Conservation (phyloP, 1,140 invertebrate genomes). For the Drosophila bocqueti region DNA sequence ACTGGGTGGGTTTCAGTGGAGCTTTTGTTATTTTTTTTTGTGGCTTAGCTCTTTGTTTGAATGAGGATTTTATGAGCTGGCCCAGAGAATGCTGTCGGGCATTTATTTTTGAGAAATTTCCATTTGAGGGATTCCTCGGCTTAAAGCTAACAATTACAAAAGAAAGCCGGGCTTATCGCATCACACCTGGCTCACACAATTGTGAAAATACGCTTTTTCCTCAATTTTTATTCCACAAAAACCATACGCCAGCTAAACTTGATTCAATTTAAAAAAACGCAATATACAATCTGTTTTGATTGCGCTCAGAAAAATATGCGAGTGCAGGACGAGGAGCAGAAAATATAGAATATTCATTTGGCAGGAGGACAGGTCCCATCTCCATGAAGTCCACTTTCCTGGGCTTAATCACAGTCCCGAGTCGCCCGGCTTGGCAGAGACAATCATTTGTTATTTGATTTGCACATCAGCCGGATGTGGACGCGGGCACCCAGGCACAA, state of each 20-base stretch:
- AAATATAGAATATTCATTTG: constrained; percentile 55
- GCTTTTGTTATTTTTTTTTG: constrained; percentile 32
- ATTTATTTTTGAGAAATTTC: constrained; percentile 27
- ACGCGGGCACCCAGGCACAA: constrained; percentile 18
- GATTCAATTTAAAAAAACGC: constrained; percentile 32
- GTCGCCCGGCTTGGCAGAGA: constrained; percentile 40
- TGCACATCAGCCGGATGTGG: constrained; percentile 50
- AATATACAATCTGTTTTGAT: constrained; percentile 40
- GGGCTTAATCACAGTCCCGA: constrained; percentile 58
- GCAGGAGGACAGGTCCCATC: constrained; percentile 38
- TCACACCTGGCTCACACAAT: constrained; percentile 16
- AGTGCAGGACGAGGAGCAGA: neutral
- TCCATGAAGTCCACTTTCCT: constrained; percentile 38
- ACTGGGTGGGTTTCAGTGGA: constrained; percentile 12
- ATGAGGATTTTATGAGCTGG: constrained; percentile 39
- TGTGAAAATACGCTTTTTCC: constrained; percentile 20
- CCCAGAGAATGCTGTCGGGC: constrained; percentile 13
- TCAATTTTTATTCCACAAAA: constrained; percentile 30
- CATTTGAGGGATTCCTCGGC: constrained; percentile 13
- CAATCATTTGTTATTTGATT: constrained; percentile 79
- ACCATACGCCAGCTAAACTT: constrained; percentile 22
- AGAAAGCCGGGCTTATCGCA: constrained; percentile 44
- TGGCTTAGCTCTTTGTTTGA: constrained; percentile 41
- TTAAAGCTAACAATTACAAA: constrained; percentile 29
- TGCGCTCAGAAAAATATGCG: constrained; percentile 20